Conservation (phyloP, 2,113 vertebrate species). For the Neofelis nebulosa region DNA sequence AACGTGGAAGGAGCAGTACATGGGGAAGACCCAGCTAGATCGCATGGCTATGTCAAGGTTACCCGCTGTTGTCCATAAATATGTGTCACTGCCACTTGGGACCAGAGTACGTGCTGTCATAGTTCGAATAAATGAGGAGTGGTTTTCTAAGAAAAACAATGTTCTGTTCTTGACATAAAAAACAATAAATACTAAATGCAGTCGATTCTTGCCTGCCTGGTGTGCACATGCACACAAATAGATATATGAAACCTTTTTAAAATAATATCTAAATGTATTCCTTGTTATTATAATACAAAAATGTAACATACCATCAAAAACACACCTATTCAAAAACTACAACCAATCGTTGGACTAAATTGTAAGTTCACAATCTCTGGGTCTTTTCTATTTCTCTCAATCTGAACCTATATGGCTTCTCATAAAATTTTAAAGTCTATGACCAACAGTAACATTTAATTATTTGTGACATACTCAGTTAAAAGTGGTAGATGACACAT, state of each 20-base stretch:
- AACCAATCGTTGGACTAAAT: no score
- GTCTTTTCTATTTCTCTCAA: not conserved
- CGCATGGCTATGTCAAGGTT: no score
- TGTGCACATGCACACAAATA: rapidly evolving
- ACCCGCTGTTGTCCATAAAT: no score
- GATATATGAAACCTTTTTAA: not conserved
- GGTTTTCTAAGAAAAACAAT: not conserved
- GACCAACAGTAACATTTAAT: not conserved
- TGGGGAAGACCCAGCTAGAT: no score
- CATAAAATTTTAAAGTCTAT: not conserved
- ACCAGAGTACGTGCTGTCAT: no score
- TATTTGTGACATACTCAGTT: not conserved
- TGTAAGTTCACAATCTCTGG: not conserved
- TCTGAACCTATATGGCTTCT: not conserved
- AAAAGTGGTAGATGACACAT: not conserved
- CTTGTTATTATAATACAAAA: not conserved
- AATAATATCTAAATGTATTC: not conserved
- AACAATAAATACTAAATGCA: not conserved
- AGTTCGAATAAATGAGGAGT: not conserved
- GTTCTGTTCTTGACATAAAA: not conserved
- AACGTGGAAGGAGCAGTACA: not conserved
- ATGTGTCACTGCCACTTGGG: not conserved
- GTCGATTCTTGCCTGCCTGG: not conserved
- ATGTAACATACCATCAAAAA: not conserved
- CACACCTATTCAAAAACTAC: not conserved